Base-by-base conservation (phyloP, 2,888 invertebrate genomes). In the Zelleria hepariella region DNA sequence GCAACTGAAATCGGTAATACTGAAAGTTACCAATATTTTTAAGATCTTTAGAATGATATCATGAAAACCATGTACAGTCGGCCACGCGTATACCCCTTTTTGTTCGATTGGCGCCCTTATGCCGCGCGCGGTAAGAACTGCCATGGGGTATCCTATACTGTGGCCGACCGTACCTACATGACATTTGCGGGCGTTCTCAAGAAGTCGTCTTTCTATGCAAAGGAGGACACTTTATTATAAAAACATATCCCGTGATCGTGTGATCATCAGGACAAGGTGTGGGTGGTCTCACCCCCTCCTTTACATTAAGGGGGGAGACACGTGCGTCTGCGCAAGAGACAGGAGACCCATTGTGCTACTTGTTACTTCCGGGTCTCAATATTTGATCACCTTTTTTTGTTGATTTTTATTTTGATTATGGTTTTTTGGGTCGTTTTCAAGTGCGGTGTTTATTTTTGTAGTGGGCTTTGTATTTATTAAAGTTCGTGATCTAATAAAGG, bases 261-360 rank as follows among this genome's bases (percentile, higher is more conserved):
- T 42, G 32, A 42, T 42, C 32, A 42, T 42, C 32, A 42, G 32
- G 15, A 15, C 32, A 42, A 18, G 21, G 32, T 32, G 51, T 57
- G 57, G 57, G 57, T 57, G 57, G 57, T 57, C 57, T 57, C n/a
- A 18, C 5, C 21, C 51, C 51, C 49, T n/a, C 57, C 57, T 27
- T 23, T 42, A 57, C 15, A 21, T 42, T 51, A 10, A 23, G 51
- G 20, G 51, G 51, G 20, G 51, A 21, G 49, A 58, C 58, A 58
- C 58, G 58, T 58, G 58, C 58, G 49, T 18, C 20, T 25, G 48
- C 24, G 48, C 26, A 26, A 24, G 49, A 24, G 18, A 54, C 54
- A 54, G 25, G 25, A 58, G 48, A 25, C 25, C 26, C 58, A 49
- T 47, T 47, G 24, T 49, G 8, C 32, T 42, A 42, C 32, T 42